Conservation (phyloP, 2,888 invertebrate genomes). For the Notodromas monacha region DNA sequence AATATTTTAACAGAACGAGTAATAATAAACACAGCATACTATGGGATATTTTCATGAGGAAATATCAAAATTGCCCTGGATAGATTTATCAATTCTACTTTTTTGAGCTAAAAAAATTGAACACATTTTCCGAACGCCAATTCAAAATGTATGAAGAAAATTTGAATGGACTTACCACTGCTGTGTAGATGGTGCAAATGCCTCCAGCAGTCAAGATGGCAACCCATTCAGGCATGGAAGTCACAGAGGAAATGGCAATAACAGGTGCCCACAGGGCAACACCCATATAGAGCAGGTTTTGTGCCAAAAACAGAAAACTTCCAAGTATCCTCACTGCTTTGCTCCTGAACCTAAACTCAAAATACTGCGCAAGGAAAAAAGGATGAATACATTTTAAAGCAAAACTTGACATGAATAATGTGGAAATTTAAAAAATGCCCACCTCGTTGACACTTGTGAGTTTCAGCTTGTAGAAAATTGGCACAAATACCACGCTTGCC, state of each 20-base stretch:
- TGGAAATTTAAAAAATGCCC: too few relatives aligned
- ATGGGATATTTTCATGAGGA: too few relatives aligned
- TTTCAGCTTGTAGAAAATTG: constrained; percentile 14
- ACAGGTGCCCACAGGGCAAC: constrained; percentile 13
- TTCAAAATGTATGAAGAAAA: too few relatives aligned
- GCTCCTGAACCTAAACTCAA: constrained; percentile 13
- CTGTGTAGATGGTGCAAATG: constrained; percentile 10
- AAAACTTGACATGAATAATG: too few relatives aligned
- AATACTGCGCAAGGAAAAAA: constrained; percentile 12
- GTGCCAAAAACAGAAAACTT: constrained; percentile 12
- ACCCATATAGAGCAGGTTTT: constrained; percentile 13
- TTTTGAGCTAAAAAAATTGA: too few relatives aligned
- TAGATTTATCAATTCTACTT: too few relatives aligned
- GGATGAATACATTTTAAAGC: neutral
- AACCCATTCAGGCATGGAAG: constrained; percentile 9
- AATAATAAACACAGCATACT: too few relatives aligned
- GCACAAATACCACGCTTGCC: constrained; percentile 13
- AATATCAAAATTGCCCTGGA: too few relatives aligned
- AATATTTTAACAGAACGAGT: too few relatives aligned
- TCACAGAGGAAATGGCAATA: constrained; percentile 11
- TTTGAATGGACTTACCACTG: constrained; percentile 10
- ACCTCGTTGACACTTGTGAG: constrained; percentile 15
- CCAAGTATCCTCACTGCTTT: constrained; percentile 10
- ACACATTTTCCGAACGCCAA: too few relatives aligned
- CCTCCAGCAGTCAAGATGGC: constrained; percentile 10